A percentile compares a stretch with the other conserved stretches of the same genome.
phyloP scores from a whole-genome alignment of 2,888 invertebrate species.

The Kryphioiulus occultus region DNA sequence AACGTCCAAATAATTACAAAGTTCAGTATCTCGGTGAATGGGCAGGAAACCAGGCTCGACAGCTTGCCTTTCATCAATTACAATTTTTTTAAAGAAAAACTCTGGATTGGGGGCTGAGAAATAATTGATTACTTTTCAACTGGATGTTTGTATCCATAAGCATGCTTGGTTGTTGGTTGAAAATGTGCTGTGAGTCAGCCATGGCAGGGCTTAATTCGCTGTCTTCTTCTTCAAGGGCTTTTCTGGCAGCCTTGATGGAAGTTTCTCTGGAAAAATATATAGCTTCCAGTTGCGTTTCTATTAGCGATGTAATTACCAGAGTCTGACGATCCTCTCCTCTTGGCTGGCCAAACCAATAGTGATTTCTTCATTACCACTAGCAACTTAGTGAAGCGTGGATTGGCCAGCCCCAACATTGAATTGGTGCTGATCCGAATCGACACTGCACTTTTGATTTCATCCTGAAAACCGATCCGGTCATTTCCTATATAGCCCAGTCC shows the following conservation, averaged over 20 bases:
- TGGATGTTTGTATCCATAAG: slow-evolving; percentile 27
- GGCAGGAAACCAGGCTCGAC: slow-evolving; percentile 33
- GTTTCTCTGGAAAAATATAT: not conserved
- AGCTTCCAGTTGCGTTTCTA: slow-evolving; percentile 39
- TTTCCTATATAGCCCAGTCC: not conserved
- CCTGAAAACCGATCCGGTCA: slow-evolving; percentile 40
- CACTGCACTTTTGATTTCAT: slow-evolving; percentile 40
- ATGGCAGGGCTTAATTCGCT: not conserved
- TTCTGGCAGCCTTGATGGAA: not conserved
- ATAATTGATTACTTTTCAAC: slow-evolving; percentile 38
- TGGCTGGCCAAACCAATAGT: slow-evolving; percentile 21
- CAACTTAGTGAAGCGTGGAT: slow-evolving; percentile 40
- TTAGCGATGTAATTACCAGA: slow-evolving; percentile 32
- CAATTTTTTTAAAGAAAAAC: slow-evolving; percentile 36
- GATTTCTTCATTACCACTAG: slow-evolving; percentile 36
- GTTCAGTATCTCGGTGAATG: slow-evolving; percentile 9
- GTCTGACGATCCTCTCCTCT: not conserved
- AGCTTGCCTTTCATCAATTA: slow-evolving; percentile 38
- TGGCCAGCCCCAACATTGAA: slow-evolving; percentile 31
- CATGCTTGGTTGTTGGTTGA: not conserved
- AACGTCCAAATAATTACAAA: slow-evolving; percentile 39
- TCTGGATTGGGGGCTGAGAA: not conserved
- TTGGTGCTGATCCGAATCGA: slow-evolving; percentile 40
- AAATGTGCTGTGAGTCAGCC: not conserved
- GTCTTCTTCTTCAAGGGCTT: slow-evolving; percentile 18